A percentile compares a stretch with the other conserved stretches of the same genome.
Evolutionary conservation across 2,888 invertebrate genomes (phyloP).

Genomic region (Epicampocera succincta): DNA sequence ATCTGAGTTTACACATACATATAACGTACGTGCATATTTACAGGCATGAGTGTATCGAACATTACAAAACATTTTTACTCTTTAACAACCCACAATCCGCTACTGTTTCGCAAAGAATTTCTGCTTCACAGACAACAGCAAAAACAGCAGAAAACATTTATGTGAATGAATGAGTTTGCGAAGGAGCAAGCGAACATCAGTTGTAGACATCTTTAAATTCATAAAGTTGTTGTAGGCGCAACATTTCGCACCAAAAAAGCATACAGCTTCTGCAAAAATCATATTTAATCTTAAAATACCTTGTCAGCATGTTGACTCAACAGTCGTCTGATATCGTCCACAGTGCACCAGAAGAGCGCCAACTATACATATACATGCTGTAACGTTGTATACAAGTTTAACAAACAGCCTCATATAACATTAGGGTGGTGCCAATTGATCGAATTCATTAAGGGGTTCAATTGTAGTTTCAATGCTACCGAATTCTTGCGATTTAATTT

Average conservation of each 20-base stretch:
- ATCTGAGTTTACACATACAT: no score
- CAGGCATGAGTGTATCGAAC: background rate
- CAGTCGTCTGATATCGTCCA: constrained; percentile 42
- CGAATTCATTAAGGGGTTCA: no score
- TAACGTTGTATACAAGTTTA: background rate
- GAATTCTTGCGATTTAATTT: no score
- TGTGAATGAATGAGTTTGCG: constrained; percentile 48
- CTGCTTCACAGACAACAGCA: constrained; percentile 24
- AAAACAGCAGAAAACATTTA: constrained; percentile 46
- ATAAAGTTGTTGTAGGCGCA: constrained; percentile 67
- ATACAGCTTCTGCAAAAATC: constrained; percentile 25
- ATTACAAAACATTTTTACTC: constrained; percentile 34
- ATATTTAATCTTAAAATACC: constrained; percentile 39
- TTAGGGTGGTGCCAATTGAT: constrained; percentile 5
- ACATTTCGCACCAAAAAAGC: constrained; percentile 35
- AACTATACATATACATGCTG: background rate
- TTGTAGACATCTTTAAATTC: constrained; percentile 63
- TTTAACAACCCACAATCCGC: constrained; percentile 42
- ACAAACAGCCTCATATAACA: background rate
- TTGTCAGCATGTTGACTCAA: constrained; percentile 59
- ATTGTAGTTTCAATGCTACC: no score
- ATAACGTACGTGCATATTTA: no score
- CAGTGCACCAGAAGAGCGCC: constrained; percentile 20
- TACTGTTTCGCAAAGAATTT: constrained; percentile 51
- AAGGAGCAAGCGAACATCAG: constrained; percentile 42